Evolutionary conservation across 1,140 invertebrate species (phyloP).

Genomic region (Drosophila mayri): DNA sequence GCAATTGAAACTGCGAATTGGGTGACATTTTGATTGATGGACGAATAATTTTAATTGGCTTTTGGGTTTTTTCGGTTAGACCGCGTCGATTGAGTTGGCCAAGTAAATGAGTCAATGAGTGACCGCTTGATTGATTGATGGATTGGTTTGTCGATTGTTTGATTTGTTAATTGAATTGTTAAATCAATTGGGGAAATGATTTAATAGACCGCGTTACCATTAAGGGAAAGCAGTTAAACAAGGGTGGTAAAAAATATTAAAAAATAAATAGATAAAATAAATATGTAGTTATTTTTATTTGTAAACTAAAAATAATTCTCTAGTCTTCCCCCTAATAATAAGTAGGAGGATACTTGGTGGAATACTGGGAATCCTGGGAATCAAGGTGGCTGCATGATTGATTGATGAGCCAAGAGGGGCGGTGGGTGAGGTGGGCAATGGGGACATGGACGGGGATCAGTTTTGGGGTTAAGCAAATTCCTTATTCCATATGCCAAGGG

Average conservation of each 20-base stretch:
- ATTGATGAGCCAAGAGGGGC: not conserved
- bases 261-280: too few relatives aligned
- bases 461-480: not conserved
- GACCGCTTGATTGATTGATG: conserved; percentile 9
- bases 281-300: too few relatives aligned
- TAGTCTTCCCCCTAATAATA: too few relatives aligned
- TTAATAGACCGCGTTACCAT: conserved; percentile 9
- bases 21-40: conserved; percentile 74
- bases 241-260: not conserved
- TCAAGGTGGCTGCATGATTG: conserved; percentile 4
- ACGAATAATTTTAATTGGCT: conserved; percentile 69
- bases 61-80: conserved; percentile 29
- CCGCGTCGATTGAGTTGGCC: conserved; percentile 21
- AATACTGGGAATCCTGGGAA: too few relatives aligned
- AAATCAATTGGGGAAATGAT: conserved; percentile 28
- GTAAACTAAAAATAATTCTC: not conserved
- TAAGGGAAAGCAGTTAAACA: not conserved
- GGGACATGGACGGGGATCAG: too few relatives aligned
- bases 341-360: too few relatives aligned
- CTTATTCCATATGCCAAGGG: not conserved
- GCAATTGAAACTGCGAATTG: conserved; percentile 20
- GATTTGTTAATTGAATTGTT: conserved; percentile 54
- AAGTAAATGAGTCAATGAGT: conserved; percentile 1
- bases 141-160: conserved; percentile 49
- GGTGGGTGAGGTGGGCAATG: too few relatives aligned